Conservation (phyloP, 2,797 vertebrate species). For the Mus spretus region DNA sequence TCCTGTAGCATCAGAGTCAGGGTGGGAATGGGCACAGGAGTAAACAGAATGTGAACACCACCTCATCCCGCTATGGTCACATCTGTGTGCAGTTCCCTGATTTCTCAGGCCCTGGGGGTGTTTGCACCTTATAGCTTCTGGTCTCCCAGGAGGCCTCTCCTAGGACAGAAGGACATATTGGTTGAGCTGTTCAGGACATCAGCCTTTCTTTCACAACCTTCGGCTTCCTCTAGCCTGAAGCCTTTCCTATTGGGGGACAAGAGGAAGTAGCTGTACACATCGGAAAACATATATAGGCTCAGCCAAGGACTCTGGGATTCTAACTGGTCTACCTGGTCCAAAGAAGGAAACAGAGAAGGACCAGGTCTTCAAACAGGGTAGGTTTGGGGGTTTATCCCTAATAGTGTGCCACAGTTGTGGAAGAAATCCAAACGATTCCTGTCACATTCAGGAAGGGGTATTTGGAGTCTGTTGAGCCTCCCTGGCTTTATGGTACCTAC, state of each 20-base stretch:
- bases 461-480: slow-evolving; percentile 4
- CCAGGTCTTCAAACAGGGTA: not conserved
- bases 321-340: not conserved
- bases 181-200: slow-evolving; percentile 45
- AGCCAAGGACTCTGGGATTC: slow-evolving; percentile 19
- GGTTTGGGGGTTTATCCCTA: not conserved
- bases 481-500: slow-evolving; percentile 7
- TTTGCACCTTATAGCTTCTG: slow-evolving; percentile 41
- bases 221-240: slow-evolving; percentile 59
- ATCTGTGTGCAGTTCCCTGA: slow-evolving; percentile 48
- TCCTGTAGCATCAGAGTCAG: not conserved
- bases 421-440: not conserved
- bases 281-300: not conserved
- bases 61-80: not conserved
- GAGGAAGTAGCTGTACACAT: not conserved
- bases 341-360: not conserved
- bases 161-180: not conserved
- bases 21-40: not conserved
- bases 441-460: slow-evolving; percentile 32
- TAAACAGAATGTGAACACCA: not conserved
- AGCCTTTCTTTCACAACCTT: slow-evolving; percentile 58
- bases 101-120: slow-evolving; percentile 59
- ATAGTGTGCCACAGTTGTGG: not conserved
- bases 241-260: slow-evolving; percentile 45
- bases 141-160: slow-evolving; percentile 28